Base-by-base conservation (phyloP, 2,797 vertebrate genomes). In the Acrocephalus scirpaceus region DNA sequence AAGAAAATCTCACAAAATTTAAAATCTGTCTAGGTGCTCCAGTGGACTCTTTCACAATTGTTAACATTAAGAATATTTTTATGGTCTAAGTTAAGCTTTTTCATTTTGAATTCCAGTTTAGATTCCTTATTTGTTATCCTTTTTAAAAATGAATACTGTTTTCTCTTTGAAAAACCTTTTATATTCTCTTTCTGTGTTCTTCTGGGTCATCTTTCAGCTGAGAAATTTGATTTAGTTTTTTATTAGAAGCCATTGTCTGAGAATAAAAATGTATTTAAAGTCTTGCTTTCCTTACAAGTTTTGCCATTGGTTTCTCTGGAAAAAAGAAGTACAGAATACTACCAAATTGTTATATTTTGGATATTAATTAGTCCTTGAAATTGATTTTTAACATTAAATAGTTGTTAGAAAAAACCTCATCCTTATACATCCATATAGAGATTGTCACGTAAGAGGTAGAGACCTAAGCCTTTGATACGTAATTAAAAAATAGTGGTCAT, bases 381-480 rank as follows among this genome's bases (percentile, higher is more conserved):
- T 30, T n/a, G 3, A 53, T 88, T 72, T 86, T 77, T 50, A 88
- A 47, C 16, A 9, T 60, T 42, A 54, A 88, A 19, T 22, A 47
- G 5, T 44, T 73, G 7, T 38, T 74, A 16, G 0, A 26, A 36
- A 72, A 36, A 64, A 29, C 1, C 3, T 2, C 27, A 38, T 74
- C 32, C 27, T 62, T 73, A 27, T 8, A 29, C 17, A 11, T 45
- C 11, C 15, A 4, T 34, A 7, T 21, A 47, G 36, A 76, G 25
- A 20, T 38, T 65, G 10, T 53, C 3, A 40, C 13, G 19, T 61
- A 34, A 32, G 25, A 57, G 9, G 26, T 26, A 50, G 26, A 60
- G 32, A 42, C 8, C 7, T 22, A 61, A 18, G 3, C 16, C 26
- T 70, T 12, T 47, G 57, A 66, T 50, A 40, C 0, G 0, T 47